These are phyloP conservation scores for Gallinago media DNA, from an alignment of 2,113 vertebrate genomes.

Conservation along the genomic window DNA sequence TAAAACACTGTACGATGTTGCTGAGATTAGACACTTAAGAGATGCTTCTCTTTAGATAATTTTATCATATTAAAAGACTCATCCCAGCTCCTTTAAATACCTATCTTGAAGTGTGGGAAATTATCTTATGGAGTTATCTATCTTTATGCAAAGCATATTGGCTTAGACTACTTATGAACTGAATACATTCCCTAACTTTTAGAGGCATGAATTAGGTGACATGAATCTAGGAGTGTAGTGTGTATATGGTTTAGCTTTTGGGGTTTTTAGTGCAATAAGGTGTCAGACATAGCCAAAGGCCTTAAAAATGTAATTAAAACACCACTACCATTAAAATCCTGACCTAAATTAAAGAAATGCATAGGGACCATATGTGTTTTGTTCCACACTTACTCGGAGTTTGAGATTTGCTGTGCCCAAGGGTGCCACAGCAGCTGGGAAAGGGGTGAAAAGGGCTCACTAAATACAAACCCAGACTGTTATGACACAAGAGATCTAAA, in stretches of 20 bases:
- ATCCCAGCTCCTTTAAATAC: neutral
- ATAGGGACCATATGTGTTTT: neutral
- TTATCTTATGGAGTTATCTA: neutral
- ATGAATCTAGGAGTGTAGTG: neutral
- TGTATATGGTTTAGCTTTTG: neutral
- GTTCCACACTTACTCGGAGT: neutral
- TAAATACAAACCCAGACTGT: neutral
- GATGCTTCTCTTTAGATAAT: neutral
- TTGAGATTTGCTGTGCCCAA: neutral
- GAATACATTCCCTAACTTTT: fast-evolving
- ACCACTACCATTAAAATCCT: neutral
- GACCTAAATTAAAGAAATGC: neutral
- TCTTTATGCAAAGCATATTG: neutral
- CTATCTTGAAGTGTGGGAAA: neutral
- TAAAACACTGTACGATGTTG: neutral
- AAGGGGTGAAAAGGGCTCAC: neutral
- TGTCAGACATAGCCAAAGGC: neutral
- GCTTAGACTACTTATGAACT: fast-evolving
- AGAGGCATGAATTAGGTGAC: neutral
- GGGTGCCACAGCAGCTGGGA: neutral
- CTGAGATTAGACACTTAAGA: neutral
- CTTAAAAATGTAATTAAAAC: neutral
- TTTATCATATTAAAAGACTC: neutral
- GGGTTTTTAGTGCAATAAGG: fast-evolving
- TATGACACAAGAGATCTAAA: neutral